These are phyloP conservation scores for Spea multiplicata DNA, from an alignment of 2,113 vertebrate genomes.

Conservation along the genomic window DNA sequence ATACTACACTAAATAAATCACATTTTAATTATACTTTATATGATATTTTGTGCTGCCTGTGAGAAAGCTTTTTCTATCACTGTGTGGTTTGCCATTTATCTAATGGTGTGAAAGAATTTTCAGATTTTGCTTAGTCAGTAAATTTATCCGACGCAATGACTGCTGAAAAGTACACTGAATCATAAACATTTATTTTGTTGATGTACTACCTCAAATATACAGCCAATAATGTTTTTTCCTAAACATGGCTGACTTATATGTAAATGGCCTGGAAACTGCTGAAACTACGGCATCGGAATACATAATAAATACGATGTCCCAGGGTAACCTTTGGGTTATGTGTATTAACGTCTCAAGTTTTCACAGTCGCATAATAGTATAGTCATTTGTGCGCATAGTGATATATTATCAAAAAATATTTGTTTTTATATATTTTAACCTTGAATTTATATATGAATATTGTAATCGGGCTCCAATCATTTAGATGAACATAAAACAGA, in stretches of 20 bases:
- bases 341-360: too few species aligned
- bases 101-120: not conserved
- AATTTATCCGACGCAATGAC: not conserved
- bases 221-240: not conserved
- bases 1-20: too few species aligned
- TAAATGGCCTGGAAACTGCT: not conserved
- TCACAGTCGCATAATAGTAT: too few species aligned
- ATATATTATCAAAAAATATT: too few species aligned
- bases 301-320: not conserved
- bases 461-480: too few species aligned
- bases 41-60: not conserved
- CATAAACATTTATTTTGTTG: constrained; percentile 19
- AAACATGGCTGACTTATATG: not conserved
- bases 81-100: not conserved
- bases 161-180: not conserved
- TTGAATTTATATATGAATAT: too few species aligned
- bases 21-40: too few species aligned
- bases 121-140: constrained; percentile 6
- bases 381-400: too few species aligned
- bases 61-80: not conserved
- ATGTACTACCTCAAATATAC: not conserved
- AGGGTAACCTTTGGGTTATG: not conserved
- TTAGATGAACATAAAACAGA: too few species aligned
- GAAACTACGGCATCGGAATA: not conserved
- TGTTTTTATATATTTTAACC: too few species aligned